Evolutionary conservation across 2,888 invertebrate species (phyloP), one percentile per base, ranked within the genome.

Genomic region (Dusona sp.): DNA sequence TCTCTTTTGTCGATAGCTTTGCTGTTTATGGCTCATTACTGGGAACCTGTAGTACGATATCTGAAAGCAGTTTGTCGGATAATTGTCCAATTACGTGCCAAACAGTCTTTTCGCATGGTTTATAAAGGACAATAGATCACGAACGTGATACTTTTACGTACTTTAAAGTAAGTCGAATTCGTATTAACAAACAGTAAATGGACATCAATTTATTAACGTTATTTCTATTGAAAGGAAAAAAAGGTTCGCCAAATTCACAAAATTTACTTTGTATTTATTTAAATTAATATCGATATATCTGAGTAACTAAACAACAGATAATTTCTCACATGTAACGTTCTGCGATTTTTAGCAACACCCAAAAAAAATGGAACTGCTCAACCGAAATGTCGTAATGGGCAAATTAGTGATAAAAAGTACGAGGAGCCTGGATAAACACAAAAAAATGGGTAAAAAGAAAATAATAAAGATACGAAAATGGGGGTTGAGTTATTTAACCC

Each of bases 401-500:
- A 22, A 29, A 29, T 25, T 51, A 70, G 54, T 57, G 54, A 68
- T 68, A 64, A 33, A 68, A 64, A 16, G 22, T 8, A n/a, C 22
- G 45, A 75, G 45, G 51, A 86, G 54, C 45, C 22, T 13, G 51
- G n/a, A 25, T 1, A 48, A 36, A 65, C 36, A 29, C 29, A 54
- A 38, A 22, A 36, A n/a, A 38, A 64, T 48, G 3, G 48, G 54
- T 29, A 68, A 64, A 79, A 75, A 79, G 65, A 74, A 75, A 54
- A 83, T 78, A 80, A 86, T 77, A 78, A 86, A 64, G 79, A 65
- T 74, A 36, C 73, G 78, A 74, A 70, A 79, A 82, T 70, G 74
- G 70, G 74, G 74, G 79, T 73, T 74, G 84, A 90, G 90, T 90
- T 89, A 89, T 90, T 91, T 89, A 89, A 88, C 88, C 89, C 88